These are phyloP conservation scores for Xylophagus ater DNA, from an alignment of 2,888 invertebrate genomes.

Conservation along the genomic window DNA sequence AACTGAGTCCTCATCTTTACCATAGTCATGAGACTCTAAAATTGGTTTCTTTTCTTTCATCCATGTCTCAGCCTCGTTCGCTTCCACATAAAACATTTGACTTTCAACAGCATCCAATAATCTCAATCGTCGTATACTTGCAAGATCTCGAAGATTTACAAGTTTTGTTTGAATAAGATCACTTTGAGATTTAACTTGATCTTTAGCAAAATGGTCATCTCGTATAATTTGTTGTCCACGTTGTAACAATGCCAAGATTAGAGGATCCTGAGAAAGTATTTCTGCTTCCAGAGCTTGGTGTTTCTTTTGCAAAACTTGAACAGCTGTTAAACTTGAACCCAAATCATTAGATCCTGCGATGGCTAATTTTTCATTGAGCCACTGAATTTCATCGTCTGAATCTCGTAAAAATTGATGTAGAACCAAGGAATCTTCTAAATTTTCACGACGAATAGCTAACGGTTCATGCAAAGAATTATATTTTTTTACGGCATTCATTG, in stretches of 20 bases:
- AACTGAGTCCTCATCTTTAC: slow-evolving; percentile 88
- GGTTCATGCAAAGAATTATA: slow-evolving; percentile 80
- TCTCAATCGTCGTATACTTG: slow-evolving; percentile 57
- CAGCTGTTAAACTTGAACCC: slow-evolving; percentile 54
- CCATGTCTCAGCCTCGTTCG: slow-evolving; percentile 87
- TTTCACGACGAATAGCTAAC: slow-evolving; percentile 80
- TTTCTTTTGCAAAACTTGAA: slow-evolving; percentile 86
- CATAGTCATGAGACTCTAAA: slow-evolving; percentile 65
- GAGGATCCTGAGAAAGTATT: slow-evolving; percentile 71
- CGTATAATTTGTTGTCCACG: slow-evolving; percentile 70
- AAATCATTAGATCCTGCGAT: slow-evolving; percentile 60
- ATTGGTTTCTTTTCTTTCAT: slow-evolving; percentile 72
- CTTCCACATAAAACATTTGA: slow-evolving; percentile 81
- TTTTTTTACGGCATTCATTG: slow-evolving; percentile 52
- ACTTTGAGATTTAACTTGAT: slow-evolving; percentile 51
- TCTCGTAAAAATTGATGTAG: slow-evolving; percentile 85
- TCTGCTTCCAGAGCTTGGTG: slow-evolving; percentile 87
- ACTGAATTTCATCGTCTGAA: slow-evolving; percentile 83
- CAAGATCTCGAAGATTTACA: slow-evolving; percentile 57
- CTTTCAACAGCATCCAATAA: slow-evolving; percentile 73
- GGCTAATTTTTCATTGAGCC: slow-evolving; percentile 72
- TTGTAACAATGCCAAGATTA: slow-evolving; percentile 59
- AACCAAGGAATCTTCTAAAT: slow-evolving; percentile 78
- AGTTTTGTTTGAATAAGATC: slow-evolving; percentile 54
- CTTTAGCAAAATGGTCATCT: slow-evolving; percentile 74